phyloP scores from a whole-genome alignment of 2,888 invertebrate genomes.

The Cheilosia pagana region DNA sequence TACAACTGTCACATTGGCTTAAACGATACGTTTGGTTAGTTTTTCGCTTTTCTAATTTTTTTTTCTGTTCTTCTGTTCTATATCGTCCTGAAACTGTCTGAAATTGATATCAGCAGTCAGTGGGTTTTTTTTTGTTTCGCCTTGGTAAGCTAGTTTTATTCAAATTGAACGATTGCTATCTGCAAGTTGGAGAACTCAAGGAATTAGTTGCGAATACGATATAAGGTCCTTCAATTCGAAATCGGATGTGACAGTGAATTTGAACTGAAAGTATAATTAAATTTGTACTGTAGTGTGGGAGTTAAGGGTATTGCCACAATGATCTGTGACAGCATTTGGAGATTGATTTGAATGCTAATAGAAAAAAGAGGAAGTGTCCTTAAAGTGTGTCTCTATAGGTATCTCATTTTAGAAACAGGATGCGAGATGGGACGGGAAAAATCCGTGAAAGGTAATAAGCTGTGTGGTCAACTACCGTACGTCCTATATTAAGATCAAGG shows the following conservation, averaged over 20 bases:
- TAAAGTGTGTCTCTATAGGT: too few species aligned
- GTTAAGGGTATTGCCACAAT: too few species aligned
- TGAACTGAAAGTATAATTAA: neutral
- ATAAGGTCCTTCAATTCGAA: constrained; percentile 5
- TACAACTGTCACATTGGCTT: constrained; percentile 62
- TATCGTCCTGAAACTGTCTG: constrained; percentile 62
- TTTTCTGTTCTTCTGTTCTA: constrained; percentile 9
- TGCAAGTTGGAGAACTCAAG: constrained; percentile 8
- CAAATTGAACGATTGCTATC: constrained; percentile 45
- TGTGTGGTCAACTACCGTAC: too few species aligned
- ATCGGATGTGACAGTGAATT: neutral
- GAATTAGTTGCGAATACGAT: neutral
- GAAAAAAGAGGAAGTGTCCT: too few species aligned
- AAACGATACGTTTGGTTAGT: constrained; percentile 34
- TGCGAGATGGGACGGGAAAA: too few species aligned
- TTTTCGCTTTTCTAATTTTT: constrained; percentile 15
- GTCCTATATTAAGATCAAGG: too few species aligned
- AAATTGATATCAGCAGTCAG: constrained; percentile 62
- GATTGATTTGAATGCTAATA: too few species aligned
- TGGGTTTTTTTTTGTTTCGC: constrained; percentile 27
- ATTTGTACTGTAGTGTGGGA: neutral
- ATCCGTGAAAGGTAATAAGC: too few species aligned
- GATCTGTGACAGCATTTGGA: too few species aligned
- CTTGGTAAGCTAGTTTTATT: constrained; percentile 52
- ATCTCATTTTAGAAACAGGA: too few species aligned